These are phyloP conservation scores for Sminthurides bifidus DNA, from an alignment of 1,140 invertebrate genomes.

Conservation along the genomic window DNA sequence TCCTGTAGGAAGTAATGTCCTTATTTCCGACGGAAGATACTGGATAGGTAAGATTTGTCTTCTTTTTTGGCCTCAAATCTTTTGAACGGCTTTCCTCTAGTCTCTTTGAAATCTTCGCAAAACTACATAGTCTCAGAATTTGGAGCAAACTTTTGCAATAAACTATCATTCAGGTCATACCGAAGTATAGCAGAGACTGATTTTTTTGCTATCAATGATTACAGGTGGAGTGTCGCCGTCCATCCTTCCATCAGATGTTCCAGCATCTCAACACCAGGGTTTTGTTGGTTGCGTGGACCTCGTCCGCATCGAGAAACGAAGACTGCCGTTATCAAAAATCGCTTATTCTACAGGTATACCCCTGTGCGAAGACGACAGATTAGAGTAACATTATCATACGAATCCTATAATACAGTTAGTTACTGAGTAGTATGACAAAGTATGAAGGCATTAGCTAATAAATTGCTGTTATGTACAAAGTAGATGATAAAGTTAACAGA, in stretches of 20 bases:
- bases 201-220: background rate
- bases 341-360: slow-evolving; percentile 25
- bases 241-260: slow-evolving; percentile 46
- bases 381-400: background rate
- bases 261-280: slow-evolving; percentile 44
- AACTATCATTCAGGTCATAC: background rate
- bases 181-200: background rate
- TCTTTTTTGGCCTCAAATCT: background rate
- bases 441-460: too few species aligned
- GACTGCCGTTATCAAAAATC: slow-evolving; percentile 34
- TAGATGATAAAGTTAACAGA: too few species aligned
- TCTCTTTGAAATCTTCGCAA: background rate
- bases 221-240: slow-evolving; percentile 34
- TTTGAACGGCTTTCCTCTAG: background rate
- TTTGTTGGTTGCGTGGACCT: slow-evolving; percentile 51
- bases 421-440: too few species aligned
- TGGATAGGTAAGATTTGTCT: slow-evolving; percentile 51
- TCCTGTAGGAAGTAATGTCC: slow-evolving; percentile 49
- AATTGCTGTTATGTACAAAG: too few species aligned
- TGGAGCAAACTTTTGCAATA: background rate
- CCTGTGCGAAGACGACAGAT: slow-evolving; percentile 25
- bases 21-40: slow-evolving; percentile 58
- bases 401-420: too few species aligned
- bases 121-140: background rate
- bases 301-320: slow-evolving; percentile 44